phyloP scores from a whole-genome alignment of 2,888 invertebrate genomes.

The Biston stratarius region DNA sequence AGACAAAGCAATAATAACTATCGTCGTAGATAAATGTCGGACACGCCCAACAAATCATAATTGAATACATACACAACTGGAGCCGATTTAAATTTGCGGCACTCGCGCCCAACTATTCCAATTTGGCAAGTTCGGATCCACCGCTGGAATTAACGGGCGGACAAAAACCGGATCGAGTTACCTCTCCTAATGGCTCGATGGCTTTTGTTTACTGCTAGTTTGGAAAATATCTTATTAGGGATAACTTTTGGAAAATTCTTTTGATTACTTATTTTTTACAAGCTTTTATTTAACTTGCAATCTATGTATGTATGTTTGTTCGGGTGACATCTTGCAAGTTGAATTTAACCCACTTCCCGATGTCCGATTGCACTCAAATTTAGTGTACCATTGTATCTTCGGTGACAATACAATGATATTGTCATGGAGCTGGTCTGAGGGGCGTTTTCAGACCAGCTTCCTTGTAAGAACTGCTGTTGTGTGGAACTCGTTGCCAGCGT shows the following conservation, averaged over 20 bases:
- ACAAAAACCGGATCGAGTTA: conserved; percentile 44
- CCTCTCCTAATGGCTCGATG: conserved; percentile 24
- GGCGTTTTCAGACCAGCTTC: too few relatives aligned
- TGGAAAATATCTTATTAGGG: not conserved
- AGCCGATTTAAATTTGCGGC: conserved; percentile 30
- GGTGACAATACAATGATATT: too few relatives aligned
- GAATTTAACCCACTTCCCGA: too few relatives aligned
- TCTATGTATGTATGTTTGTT: too few relatives aligned
- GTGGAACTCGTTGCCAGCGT: too few relatives aligned
- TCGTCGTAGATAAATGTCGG: conserved; percentile 1
- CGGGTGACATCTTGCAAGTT: too few relatives aligned
- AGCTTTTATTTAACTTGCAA: too few relatives aligned
- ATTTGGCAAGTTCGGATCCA: conserved; percentile 42
- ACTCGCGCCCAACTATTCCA: conserved; percentile 37
- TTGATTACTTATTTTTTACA: too few relatives aligned
- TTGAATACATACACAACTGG: conserved; percentile 5
- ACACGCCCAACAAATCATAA: conserved; percentile 19
- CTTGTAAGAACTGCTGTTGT: too few relatives aligned
- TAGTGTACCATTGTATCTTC: too few relatives aligned
- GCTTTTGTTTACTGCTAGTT: conserved; percentile 31
- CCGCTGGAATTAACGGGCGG: conserved; percentile 40
- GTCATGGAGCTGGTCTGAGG: too few relatives aligned
- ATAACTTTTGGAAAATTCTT: not conserved
- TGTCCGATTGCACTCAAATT: too few relatives aligned
- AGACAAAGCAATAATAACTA: not conserved